Conservation (phyloP, 2,113 vertebrate species). For the Hydrolagus affinis region DNA sequence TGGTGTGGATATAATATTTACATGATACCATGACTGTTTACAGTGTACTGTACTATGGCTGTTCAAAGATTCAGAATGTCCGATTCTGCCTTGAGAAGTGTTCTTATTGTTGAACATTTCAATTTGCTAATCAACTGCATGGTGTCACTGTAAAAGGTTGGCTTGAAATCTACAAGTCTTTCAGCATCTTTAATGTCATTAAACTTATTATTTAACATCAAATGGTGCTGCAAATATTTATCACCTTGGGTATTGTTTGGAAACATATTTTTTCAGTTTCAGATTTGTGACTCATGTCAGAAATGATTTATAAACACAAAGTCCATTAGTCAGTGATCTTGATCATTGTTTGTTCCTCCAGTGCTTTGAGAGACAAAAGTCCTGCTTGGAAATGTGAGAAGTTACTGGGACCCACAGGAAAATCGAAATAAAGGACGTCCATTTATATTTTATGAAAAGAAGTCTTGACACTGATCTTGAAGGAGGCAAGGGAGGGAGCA, state of each 20-base stretch:
- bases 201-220: not conserved
- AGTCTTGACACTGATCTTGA: no score
- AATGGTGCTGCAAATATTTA: not conserved
- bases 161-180: not conserved
- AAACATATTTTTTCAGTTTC: not conserved
- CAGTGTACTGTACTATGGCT: no score
- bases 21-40: not conserved
- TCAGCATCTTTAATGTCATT: not conserved
- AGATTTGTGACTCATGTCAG: not conserved
- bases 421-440: not conserved
- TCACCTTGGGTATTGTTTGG: not conserved
- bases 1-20: no score
- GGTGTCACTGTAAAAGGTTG: not conserved
- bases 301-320: not conserved
- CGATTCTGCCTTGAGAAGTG: not conserved
- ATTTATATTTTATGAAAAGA: no score
- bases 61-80: not conserved
- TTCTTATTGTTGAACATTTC: not conserved
- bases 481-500: no score
- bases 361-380: not conserved
- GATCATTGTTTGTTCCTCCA: not conserved
- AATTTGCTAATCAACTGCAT: slow-evolving; percentile 9
- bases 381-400: not conserved
- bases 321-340: not conserved
- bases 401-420: not conserved